Percentiles rank a stretch among this genome's conserved stretches.
Conservation (phyloP, 2,113 vertebrate species). For the Sinosuthora webbiana region DNA sequence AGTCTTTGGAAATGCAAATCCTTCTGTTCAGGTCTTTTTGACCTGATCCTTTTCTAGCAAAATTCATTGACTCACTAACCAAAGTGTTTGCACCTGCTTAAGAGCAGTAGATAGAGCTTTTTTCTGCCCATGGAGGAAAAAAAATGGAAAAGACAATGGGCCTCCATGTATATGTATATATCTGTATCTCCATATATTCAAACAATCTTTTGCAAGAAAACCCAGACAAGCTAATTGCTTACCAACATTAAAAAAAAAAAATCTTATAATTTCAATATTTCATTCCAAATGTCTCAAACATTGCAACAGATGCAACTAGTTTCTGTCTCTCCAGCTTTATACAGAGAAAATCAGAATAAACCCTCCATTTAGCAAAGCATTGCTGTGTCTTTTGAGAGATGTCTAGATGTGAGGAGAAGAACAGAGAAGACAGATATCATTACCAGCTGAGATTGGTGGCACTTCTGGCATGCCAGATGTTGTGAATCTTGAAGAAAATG, state of each 20-base stretch:
- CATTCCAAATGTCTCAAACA: neutral
- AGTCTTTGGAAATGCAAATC: neutral
- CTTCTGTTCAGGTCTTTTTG: neutral
- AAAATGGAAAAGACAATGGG: neutral
- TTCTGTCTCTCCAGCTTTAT: neutral
- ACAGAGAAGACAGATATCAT: neutral
- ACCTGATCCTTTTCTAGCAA: neutral
- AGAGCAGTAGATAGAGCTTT: neutral
- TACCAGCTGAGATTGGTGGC: conserved; percentile 22
- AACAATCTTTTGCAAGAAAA: neutral
- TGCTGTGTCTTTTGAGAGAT: neutral
- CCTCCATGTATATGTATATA: neutral
- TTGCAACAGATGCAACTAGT: neutral
- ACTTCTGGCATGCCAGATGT: neutral
- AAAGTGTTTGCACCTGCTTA: neutral
- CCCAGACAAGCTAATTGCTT: neutral
- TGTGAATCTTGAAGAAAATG: neutral
- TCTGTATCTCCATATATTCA: neutral
- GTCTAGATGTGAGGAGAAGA: neutral
- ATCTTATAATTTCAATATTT: neutral
- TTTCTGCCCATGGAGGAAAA: neutral
- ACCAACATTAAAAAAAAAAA: neutral
- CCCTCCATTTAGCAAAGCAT: neutral
- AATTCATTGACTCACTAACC: neutral
- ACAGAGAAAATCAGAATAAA: neutral